A percentile compares a stretch with the other conserved stretches of the same genome.
Conservation (phyloP, 2,113 vertebrate genomes). For the Bujurquina vittata region DNA sequence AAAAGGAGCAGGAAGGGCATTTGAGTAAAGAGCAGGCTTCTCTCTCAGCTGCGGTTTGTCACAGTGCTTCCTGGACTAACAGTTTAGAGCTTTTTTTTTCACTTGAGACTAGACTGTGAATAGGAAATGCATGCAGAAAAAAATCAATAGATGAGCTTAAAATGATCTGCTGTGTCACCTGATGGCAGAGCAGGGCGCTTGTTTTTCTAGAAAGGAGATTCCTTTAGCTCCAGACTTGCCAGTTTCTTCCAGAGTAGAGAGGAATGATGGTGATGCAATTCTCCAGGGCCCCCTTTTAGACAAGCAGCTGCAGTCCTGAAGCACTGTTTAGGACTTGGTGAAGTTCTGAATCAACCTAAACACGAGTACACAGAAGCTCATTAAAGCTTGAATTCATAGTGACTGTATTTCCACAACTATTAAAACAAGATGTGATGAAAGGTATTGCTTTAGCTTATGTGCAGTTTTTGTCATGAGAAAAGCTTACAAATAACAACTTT, state of each 20-base stretch:
- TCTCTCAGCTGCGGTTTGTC: constrained; percentile 46
- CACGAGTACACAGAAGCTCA: neutral
- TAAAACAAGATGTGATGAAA: neutral
- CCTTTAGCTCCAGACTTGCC: constrained; percentile 23
- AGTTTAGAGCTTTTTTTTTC: neutral
- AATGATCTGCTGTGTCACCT: constrained; percentile 13
- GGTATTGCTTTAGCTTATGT: neutral
- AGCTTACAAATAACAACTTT: neutral
- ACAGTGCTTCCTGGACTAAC: constrained; percentile 41
- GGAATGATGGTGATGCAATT: constrained; percentile 71
- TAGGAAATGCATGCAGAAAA: neutral
- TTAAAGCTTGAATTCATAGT: neutral
- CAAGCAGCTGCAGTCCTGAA: constrained; percentile 63
- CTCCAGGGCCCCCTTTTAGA: constrained; percentile 56
- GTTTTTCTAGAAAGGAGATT: neutral
- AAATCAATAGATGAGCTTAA: constrained; percentile 9
- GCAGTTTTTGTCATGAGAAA: neutral
- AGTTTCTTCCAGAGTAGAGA: constrained; percentile 60
- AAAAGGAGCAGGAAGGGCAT: constrained; percentile 28
- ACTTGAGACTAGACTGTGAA: constrained; percentile 4
- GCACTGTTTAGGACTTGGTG: constrained; percentile 28
- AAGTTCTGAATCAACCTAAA: neutral
- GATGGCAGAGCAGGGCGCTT: constrained; percentile 13
- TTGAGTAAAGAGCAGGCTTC: neutral
- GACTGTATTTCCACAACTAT: neutral